phyloP scores from a whole-genome alignment of 2,113 vertebrate genomes.

The Myrmophylax atrothorax region DNA sequence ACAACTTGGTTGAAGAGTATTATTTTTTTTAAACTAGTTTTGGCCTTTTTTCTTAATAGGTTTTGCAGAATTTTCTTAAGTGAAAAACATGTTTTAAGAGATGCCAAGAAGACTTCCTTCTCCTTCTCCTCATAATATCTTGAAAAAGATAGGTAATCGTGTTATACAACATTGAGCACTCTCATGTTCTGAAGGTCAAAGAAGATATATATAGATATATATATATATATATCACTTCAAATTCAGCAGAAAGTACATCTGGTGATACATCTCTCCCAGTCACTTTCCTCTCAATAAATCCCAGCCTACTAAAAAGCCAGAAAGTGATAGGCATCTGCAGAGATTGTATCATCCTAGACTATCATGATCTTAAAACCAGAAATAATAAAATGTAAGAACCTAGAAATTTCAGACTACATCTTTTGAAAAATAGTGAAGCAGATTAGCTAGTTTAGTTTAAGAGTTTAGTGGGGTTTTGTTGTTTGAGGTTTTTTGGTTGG shows the following conservation, averaged over 20 bases:
- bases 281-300: not conserved
- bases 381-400: not conserved
- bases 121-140: not conserved
- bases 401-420: not conserved
- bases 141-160: not conserved
- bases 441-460: not conserved
- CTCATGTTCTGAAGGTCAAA: not conserved
- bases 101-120: not conserved
- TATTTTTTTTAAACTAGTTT: not conserved
- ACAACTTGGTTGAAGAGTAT: rapidly evolving
- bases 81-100: not conserved
- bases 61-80: not conserved
- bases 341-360: not conserved
- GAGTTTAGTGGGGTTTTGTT: no score
- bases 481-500: no score
- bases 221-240: not conserved
- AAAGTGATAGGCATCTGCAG: not conserved
- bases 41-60: not conserved
- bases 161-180: not conserved
- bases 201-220: not conserved
- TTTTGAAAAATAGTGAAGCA: not conserved
- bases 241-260: not conserved
- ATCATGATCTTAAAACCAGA: not conserved
- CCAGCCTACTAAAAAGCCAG: not conserved
- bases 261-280: not conserved